A percentile compares a stretch with the other conserved stretches of the same genome.
phyloP scores from a whole-genome alignment of 2,888 invertebrate species.

The Drosophila niveifrons region DNA sequence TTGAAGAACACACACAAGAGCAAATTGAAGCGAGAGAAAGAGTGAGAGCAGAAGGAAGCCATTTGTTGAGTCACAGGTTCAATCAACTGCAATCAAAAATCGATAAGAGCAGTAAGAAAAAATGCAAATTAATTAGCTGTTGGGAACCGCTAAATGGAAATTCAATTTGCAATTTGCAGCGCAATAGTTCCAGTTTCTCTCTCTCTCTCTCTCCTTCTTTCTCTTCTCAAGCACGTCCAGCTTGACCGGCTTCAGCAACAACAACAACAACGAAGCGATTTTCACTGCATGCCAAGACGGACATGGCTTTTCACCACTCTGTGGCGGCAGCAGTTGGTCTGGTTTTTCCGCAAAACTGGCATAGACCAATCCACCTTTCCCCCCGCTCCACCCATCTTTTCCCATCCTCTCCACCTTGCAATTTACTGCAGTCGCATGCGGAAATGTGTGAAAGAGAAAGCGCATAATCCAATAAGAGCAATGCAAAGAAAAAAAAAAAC shows the following conservation, averaged over 20 bases:
- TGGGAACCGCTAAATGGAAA: slow-evolving; percentile 34
- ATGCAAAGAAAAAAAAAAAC: slow-evolving; percentile 19
- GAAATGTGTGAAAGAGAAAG: slow-evolving; percentile 79
- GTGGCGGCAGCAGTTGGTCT: slow-evolving; percentile 38
- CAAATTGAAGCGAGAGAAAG: neutral
- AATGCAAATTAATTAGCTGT: slow-evolving; percentile 70
- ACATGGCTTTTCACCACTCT: slow-evolving; percentile 41
- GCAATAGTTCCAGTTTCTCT: slow-evolving; percentile 53
- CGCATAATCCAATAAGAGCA: slow-evolving; percentile 74
- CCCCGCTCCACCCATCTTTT: neutral
- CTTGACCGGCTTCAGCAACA: slow-evolving; percentile 64
- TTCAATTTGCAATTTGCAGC: slow-evolving; percentile 25
- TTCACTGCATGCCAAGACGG: slow-evolving; percentile 51
- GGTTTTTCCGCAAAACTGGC: slow-evolving; percentile 64
- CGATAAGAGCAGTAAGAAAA: slow-evolving; percentile 52
- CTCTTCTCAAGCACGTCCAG: slow-evolving; percentile 27
- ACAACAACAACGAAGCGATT: slow-evolving; percentile 42
- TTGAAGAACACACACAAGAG: neutral
- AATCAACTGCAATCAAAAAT: slow-evolving; percentile 76
- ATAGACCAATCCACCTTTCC: slow-evolving; percentile 34
- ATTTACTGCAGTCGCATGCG: slow-evolving; percentile 50
- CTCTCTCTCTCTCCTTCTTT: neutral
- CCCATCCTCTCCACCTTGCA: neutral
- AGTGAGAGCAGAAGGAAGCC: slow-evolving; percentile 26
- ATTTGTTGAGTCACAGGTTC: slow-evolving; percentile 58